Evolutionary conservation across 2,888 invertebrate genomes (phyloP).

Genomic region (Agrotis clavis): DNA sequence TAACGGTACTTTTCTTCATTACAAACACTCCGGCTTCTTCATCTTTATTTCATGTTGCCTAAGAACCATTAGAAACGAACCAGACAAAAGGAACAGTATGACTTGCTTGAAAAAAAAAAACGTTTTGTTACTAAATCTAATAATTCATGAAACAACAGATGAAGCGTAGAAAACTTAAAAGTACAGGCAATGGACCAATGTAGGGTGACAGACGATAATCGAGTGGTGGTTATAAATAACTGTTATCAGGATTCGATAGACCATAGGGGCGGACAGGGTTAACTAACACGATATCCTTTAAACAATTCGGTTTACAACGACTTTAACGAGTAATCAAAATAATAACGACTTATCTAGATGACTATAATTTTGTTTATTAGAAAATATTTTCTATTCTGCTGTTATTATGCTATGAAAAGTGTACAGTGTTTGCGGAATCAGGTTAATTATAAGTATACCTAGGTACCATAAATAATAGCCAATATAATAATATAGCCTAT

Average conservation of each 20-base stretch:
- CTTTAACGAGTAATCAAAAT: slow-evolving; percentile 30
- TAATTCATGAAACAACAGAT: slow-evolving; percentile 56
- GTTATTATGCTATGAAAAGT: too few species aligned
- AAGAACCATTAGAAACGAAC: slow-evolving; percentile 5
- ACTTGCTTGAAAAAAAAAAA: slow-evolving; percentile 1
- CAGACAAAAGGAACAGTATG: background rate
- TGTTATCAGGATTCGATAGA: slow-evolving; percentile 80
- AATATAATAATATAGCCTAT: too few species aligned
- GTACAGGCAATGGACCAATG: slow-evolving; percentile 64
- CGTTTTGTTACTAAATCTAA: slow-evolving; percentile 1
- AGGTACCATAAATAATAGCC: too few species aligned
- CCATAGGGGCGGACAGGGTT: slow-evolving; percentile 78
- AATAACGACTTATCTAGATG: background rate
- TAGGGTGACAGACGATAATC: slow-evolving; percentile 69
- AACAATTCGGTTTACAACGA: slow-evolving; percentile 26
- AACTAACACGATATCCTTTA: slow-evolving; percentile 50
- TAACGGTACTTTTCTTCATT: slow-evolving; percentile 29
- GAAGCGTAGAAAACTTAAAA: slow-evolving; percentile 60
- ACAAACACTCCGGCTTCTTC: slow-evolving; percentile 8
- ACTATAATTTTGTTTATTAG: background rate
- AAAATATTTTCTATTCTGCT: too few species aligned
- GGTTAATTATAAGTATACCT: too few species aligned
- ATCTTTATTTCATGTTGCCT: background rate
- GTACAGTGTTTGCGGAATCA: background rate
- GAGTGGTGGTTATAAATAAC: slow-evolving; percentile 83